Evolutionary conservation across 1,140 invertebrate species (phyloP).

Genomic region (Luehdorfia chinensis): DNA sequence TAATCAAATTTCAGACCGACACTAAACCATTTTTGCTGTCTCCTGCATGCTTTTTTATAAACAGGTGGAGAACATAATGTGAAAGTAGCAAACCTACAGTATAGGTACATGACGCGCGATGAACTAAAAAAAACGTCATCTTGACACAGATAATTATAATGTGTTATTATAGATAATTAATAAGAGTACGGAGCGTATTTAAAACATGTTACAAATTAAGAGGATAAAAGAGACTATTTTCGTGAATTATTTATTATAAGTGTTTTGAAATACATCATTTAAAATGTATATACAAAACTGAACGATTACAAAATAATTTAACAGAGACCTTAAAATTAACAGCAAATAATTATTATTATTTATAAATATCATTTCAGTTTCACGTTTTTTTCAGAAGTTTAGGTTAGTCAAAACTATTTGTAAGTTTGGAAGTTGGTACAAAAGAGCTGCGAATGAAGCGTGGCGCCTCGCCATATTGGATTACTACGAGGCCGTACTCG

Average conservation of each 20-base stretch:
- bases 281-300: too few species aligned
- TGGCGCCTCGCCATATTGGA: conserved; percentile 62
- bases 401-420: too few species aligned
- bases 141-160: background rate
- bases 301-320: too few species aligned
- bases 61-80: background rate
- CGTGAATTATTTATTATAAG: too few species aligned
- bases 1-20: background rate
- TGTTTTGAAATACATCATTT: too few species aligned
- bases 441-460: conserved; percentile 49
- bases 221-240: too few species aligned
- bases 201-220: too few species aligned
- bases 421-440: conserved; percentile 26
- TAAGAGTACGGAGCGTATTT: too few species aligned
- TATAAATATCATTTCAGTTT: too few species aligned
- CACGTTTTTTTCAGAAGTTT: too few species aligned
- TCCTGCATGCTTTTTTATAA: background rate
- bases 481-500: conserved; percentile 62
- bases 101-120: background rate
- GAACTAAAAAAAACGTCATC: background rate
- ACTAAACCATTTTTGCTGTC: background rate
- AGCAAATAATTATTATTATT: too few species aligned
- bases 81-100: background rate
- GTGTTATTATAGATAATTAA: background rate
- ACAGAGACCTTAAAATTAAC: too few species aligned